Conservation (phyloP, 2,888 invertebrate genomes). For the Ypsolopha scabrella region DNA sequence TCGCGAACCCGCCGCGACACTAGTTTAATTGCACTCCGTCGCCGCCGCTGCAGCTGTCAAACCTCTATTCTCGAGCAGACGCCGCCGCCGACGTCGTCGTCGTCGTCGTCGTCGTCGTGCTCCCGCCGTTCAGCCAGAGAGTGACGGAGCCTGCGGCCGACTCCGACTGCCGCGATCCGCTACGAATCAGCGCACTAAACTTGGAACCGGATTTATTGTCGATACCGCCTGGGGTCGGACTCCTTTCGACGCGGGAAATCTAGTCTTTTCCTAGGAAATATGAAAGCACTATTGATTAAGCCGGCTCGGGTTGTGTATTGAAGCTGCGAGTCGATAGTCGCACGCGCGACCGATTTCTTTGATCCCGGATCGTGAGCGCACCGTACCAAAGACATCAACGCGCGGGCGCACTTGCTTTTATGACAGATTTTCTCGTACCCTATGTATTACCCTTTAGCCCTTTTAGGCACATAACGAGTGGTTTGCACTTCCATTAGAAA, state of each 20-base stretch:
- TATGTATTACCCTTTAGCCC: too few species aligned
- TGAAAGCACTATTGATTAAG: background rate
- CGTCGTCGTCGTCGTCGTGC: background rate
- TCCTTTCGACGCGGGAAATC: conserved; percentile 36
- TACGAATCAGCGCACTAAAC: background rate
- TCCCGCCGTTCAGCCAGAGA: background rate
- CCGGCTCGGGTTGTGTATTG: background rate
- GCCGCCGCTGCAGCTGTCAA: conserved; percentile 10
- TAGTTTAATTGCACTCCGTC: conserved; percentile 62
- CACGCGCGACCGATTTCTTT: background rate
- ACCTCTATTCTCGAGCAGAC: background rate
- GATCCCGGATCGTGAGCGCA: background rate
- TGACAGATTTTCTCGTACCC: too few species aligned
- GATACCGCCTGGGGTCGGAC: conserved; percentile 45
- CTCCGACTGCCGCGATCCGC: background rate
- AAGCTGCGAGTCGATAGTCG: background rate
- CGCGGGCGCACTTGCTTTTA: conserved; percentile 10
- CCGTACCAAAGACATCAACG: conserved; percentile 53
- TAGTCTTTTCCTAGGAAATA: conserved; percentile 7
- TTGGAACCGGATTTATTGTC: conserved; percentile 62
- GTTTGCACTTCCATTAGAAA: too few species aligned
- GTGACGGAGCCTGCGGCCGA: background rate
- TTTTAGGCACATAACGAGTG: too few species aligned
- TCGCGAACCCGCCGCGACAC: conserved; percentile 62
- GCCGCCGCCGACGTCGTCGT: background rate